These are phyloP conservation scores for Drosophila nr. medialis DNA, from an alignment of 2,888 invertebrate genomes.

Conservation along the genomic window DNA sequence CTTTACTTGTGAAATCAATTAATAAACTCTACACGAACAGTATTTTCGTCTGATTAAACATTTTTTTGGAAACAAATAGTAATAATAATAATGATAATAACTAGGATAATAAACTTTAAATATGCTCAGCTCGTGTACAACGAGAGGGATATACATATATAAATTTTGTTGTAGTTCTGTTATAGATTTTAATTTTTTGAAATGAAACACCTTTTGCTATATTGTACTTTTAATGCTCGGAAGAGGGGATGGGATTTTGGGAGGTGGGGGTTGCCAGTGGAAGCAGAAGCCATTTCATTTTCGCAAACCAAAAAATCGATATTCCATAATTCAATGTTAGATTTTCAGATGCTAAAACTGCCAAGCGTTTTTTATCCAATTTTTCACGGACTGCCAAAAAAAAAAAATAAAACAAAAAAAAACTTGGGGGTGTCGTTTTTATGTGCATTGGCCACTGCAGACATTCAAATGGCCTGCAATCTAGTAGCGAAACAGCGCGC, in stretches of 20 bases:
- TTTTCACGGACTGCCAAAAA: conserved; percentile 70
- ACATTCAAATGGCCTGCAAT: conserved; percentile 31
- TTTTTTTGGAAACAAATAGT: no score
- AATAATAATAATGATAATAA: no score
- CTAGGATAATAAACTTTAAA: no score
- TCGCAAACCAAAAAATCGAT: conserved; percentile 73
- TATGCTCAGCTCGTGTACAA: neutral
- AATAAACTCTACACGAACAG: neutral
- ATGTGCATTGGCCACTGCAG: conserved; percentile 18
- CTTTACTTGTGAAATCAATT: neutral
- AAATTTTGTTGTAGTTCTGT: neutral
- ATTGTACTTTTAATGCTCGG: neutral
- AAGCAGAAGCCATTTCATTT: conserved; percentile 49
- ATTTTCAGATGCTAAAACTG: conserved; percentile 78
- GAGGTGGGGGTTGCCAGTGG: neutral
- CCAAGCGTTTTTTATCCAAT: conserved; percentile 73
- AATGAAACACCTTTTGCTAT: conserved; percentile 10
- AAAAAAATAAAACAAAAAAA: conserved; percentile 46
- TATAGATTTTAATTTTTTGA: neutral
- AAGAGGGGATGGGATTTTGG: neutral
- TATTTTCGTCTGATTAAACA: neutral
- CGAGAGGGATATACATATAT: neutral
- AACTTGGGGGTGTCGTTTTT: conserved; percentile 67
- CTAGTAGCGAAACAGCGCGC: neutral
- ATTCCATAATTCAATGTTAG: conserved; percentile 78